Conservation (phyloP, 2,797 vertebrate genomes). For the Gobionotothen gibberifrons region DNA sequence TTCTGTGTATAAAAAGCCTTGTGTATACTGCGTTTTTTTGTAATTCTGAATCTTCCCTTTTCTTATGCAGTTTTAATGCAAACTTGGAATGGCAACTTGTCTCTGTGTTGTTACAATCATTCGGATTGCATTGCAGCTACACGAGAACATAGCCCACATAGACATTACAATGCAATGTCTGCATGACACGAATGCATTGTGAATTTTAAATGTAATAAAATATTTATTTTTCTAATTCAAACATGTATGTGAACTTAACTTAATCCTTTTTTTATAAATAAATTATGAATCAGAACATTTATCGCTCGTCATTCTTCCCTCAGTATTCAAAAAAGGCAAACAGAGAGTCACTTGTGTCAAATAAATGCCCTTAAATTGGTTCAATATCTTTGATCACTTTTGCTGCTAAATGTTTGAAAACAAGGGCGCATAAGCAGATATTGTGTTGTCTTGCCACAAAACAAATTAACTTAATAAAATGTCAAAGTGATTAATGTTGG, state of each 20-base stretch:
- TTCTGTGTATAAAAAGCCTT: slow-evolving; percentile 49
- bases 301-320: slow-evolving; percentile 21
- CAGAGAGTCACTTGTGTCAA: not conserved
- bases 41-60: slow-evolving; percentile 33
- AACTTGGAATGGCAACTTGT: slow-evolving; percentile 32
- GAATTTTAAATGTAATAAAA: slow-evolving; percentile 68
- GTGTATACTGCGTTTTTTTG: slow-evolving; percentile 50
- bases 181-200: slow-evolving; percentile 63
- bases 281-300: slow-evolving; percentile 52
- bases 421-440: slow-evolving; percentile 16
- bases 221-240: slow-evolving; percentile 80
- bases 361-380: slow-evolving; percentile 14
- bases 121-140: slow-evolving; percentile 45
- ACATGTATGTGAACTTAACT: slow-evolving; percentile 68
- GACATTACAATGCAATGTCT: slow-evolving; percentile 51
- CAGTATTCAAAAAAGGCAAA: not conserved
- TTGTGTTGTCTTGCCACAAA: slow-evolving; percentile 28
- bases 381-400: slow-evolving; percentile 14
- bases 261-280: slow-evolving; percentile 67
- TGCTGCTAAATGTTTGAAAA: slow-evolving; percentile 39
- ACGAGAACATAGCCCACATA: slow-evolving; percentile 23
- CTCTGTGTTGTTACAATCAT: slow-evolving; percentile 38
- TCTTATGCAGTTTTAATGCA: slow-evolving; percentile 46
- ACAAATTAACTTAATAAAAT: slow-evolving; percentile 59
- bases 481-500: slow-evolving; percentile 45